These are phyloP conservation scores for Ochotona curzoniae DNA, from an alignment of 2,113 vertebrate genomes.

Conservation along the genomic window DNA sequence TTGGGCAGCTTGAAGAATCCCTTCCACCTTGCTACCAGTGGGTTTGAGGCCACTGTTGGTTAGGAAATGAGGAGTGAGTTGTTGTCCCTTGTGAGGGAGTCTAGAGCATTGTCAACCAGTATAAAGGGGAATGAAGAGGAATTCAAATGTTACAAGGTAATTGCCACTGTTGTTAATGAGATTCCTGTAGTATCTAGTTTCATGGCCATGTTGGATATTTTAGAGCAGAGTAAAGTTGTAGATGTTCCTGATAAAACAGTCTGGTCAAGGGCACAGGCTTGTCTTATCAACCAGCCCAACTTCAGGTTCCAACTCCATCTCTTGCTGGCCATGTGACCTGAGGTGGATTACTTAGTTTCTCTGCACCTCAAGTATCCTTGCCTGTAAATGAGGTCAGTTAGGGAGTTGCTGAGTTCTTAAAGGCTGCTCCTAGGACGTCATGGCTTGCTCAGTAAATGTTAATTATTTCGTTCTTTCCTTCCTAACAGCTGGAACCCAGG, in stretches of 20 bases:
- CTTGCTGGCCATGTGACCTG: not conserved
- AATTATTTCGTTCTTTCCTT: constrained; percentile 45
- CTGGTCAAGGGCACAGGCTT: not conserved
- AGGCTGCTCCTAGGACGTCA: not conserved
- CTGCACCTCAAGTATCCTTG: constrained; percentile 1
- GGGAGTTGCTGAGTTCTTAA: not conserved
- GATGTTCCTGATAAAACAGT: not conserved
- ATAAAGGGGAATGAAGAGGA: not conserved
- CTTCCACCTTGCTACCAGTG: not conserved
- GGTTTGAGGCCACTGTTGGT: not conserved
- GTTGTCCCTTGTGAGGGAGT: not conserved
- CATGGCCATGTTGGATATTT: not conserved
- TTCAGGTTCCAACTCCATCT: not conserved
- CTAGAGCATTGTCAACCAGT: not conserved
- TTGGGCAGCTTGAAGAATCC: not conserved
- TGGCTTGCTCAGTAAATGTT: constrained; percentile 11
- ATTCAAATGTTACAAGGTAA: not conserved
- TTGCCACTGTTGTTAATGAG: not conserved
- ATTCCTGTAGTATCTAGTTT: not conserved
- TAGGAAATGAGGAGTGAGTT: not conserved
- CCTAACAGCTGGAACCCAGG: constrained; percentile 93
- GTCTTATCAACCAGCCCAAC: not conserved
- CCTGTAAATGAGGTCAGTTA: constrained; percentile 26
- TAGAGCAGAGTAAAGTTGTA: too few species aligned
- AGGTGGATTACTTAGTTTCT: constrained; percentile 25